These are phyloP conservation scores for Anthoscopus minutus DNA, from an alignment of 2,113 vertebrate species.

Conservation along the genomic window DNA sequence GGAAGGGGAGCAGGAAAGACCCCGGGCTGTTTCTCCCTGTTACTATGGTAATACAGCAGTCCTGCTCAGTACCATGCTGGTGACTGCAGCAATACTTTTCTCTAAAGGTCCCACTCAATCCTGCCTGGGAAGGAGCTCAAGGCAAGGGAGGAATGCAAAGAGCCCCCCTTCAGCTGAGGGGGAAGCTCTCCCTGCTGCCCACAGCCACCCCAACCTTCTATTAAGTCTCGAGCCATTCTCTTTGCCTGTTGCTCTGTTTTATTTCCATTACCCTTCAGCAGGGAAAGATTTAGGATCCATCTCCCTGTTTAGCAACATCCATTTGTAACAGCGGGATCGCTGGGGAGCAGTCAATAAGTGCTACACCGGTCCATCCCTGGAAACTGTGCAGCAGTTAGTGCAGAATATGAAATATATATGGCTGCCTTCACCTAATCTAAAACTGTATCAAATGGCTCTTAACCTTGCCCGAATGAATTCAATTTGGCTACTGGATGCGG, in stretches of 20 bases:
- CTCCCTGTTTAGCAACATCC: conserved; percentile 21
- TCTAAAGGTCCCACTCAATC: background rate
- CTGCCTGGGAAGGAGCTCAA: background rate
- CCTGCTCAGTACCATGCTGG: background rate
- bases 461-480: conserved; percentile 62
- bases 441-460: conserved; percentile 54
- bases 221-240: background rate
- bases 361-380: background rate
- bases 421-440: conserved; percentile 56
- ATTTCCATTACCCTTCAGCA: conserved; percentile 15
- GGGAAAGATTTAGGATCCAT: conserved; percentile 41
- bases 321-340: background rate
- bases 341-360: conserved; percentile 31
- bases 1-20: background rate
- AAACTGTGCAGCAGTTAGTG: background rate
- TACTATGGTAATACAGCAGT: background rate
- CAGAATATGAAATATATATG: conserved; percentile 44
- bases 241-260: background rate
- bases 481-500: conserved; percentile 55
- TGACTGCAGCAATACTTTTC: background rate
- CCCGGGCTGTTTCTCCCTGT: background rate
- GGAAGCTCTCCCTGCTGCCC: background rate
- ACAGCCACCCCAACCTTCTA: background rate
- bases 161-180: accelerated
- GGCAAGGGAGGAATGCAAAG: background rate